Evolutionary conservation across 1,140 invertebrate genomes (phyloP), one percentile per base, ranked within the genome.

Genomic region (Saccostrea glomerata): DNA sequence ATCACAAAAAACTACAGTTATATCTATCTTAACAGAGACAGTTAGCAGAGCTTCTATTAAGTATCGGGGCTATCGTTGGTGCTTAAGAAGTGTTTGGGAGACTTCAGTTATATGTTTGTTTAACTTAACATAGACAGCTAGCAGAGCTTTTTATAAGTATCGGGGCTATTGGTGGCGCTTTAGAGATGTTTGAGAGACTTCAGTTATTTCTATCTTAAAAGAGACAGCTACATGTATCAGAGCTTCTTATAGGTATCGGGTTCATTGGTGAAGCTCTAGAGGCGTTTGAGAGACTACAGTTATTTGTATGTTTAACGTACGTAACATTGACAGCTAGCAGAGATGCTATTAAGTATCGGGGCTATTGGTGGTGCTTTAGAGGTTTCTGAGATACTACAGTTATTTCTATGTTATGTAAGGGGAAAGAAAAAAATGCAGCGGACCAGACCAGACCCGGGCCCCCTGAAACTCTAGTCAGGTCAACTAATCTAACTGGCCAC

Each of bases 181-280:
- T 99, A 15, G 30, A 36, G 30, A n/a, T n/a, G n/a, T n/a, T n/a
- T n/a, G n/a, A n/a, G n/a, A n/a, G n/a, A n/a, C n/a, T 47, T 47
- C 6, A 47, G 1, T 47, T 47, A 5, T 47, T 47, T 47, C 9
- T 36, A 2, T 36, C 1, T 36, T 36, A 36, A 36, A 2, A 36
- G 30, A 36, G 30, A 36, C 30, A 36, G 30, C 30, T 36, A 36
- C 30, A 36, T 36, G 30, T 36, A 36, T 0, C 30, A 36, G 30
- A 36, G 30, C 30, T 36, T 2, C 30, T 36, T 1, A 36, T 0
- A 36, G 2, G 30, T 36, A 36, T 36, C 30, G 30, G 30, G 30
- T n/a, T n/a, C n/a, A 96, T 97, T 0, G 98, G 98, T 93, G 96
- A 96, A 47, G 98, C 98, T 55, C 95, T 99, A 20, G 98, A 99